These are phyloP conservation scores for Numida meleagris DNA, from an alignment of 2,113 vertebrate species.

Conservation along the genomic window DNA sequence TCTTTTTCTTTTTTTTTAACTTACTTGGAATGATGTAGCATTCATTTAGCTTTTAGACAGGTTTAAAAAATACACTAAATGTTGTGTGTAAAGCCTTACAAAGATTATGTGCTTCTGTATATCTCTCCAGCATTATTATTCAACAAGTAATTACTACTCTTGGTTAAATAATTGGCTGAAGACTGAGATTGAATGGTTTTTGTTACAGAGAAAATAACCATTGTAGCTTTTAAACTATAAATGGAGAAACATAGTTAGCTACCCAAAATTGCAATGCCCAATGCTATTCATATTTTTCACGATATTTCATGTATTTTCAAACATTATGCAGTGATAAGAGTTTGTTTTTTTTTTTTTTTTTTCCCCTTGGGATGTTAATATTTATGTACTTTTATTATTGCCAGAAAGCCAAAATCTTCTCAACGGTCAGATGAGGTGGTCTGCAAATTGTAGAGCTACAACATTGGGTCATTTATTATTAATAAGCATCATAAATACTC, in stretches of 20 bases:
- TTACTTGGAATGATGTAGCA: not conserved
- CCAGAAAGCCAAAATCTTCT: constrained; percentile 55
- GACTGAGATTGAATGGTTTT: not conserved
- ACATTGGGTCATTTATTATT: constrained; percentile 75
- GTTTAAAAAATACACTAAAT: not conserved
- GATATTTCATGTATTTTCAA: constrained; percentile 59
- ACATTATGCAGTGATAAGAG: not conserved
- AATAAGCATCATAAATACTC: constrained; percentile 76
- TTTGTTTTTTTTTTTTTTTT: not conserved
- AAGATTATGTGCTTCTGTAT: not conserved
- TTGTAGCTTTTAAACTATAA: not conserved
- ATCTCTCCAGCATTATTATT: not conserved
- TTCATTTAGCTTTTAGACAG: not conserved
- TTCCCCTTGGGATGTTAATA: constrained; percentile 55
- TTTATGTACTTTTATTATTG: constrained; percentile 68
- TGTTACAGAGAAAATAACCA: not conserved
- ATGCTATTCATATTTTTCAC: constrained; percentile 25
- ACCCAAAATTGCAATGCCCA: not conserved
- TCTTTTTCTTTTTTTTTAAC: not conserved
- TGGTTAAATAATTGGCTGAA: not conserved
- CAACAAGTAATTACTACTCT: constrained; percentile 5
- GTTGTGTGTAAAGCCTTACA: not conserved
- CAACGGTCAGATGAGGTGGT: constrained; percentile 68
- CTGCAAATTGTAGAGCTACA: constrained; percentile 65
- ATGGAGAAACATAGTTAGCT: not conserved